These are phyloP conservation scores for Crypturellus tataupa DNA, from an alignment of 2,797 vertebrate genomes.

Conservation along the genomic window DNA sequence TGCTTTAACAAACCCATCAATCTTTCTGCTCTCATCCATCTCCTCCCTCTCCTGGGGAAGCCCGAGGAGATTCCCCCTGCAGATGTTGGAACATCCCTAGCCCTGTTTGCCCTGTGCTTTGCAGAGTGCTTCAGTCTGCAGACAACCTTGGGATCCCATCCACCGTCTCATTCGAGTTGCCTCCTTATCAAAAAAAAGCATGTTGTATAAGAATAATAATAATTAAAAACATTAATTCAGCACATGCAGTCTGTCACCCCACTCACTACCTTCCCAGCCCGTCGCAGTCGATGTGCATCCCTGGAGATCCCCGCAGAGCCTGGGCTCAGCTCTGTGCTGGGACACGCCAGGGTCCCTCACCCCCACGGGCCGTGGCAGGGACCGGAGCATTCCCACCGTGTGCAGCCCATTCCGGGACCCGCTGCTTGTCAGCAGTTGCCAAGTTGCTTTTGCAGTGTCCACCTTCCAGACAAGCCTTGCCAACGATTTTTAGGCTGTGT, in stretches of 20 bases:
- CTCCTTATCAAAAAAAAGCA: neutral
- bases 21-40: neutral
- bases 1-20: neutral
- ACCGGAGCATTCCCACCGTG: rapidly evolving
- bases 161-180: rapidly evolving
- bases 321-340: neutral
- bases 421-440: neutral
- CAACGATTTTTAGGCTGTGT: conserved; percentile 21
- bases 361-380: neutral
- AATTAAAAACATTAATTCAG: neutral
- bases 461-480: neutral
- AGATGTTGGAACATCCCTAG: neutral
- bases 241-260: neutral
- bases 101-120: neutral
- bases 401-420: neutral
- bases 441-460: conserved; percentile 21
- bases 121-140: rapidly evolving
- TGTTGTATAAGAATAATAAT: neutral
- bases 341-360: neutral
- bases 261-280: neutral
- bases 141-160: neutral
- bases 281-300: neutral
- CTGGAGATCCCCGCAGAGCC: neutral
- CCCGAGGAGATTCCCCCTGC: neutral
- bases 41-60: neutral